Evolutionary conservation across 2,113 vertebrate genomes (phyloP), one percentile per base, ranked within the genome.

Genomic region (Crypturellus undulatus): DNA sequence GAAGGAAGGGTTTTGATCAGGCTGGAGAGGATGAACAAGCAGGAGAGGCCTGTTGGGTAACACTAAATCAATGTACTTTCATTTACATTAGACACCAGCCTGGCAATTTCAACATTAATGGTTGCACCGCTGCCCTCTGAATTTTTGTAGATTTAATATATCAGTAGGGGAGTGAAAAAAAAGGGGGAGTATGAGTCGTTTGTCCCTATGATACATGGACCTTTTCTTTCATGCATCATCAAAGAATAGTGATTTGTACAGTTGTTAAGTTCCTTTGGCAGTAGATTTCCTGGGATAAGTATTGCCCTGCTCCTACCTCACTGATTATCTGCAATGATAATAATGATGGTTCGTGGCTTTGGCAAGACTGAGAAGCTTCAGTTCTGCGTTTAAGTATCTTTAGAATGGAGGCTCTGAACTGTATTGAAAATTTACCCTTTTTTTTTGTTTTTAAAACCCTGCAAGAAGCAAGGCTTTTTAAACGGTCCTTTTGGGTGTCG

Each of bases 81-180:
- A 95, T 96, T 97, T 94, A 73, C 95, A 93, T 97, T 93, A 96
- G 93, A 70, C 96, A 64, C 30, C 86, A 94, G 78, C 34, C 91
- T 38, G 70, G 83, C 78, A 72, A 43, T 38, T 93, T 76, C 64
- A 68, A 75, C 96, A 28, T 75, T 93, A 42, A 88, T 42, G 70
- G 85, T 36, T 84, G 82, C 77, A 19, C 89, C 69, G 58, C 84
- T 68, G 84, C 90, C 92, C 96, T 93, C 51, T 5, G 86, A 96
- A 51, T 92, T 89, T 54, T 32, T 93, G 84, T 79, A 95, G 92
- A 65, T 97, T 96, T 92, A 86, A 96, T 97, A 67, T 67, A 42
- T 72, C 89, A 68, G 77, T 8, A 54, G 87, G 81, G 78, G 73
- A 75, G 64, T 24, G 2, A 64, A 38, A 25, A 25, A 26, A 14